Base-by-base conservation (phyloP, 2,888 invertebrate genomes). In the Agonopterix heracliana region DNA sequence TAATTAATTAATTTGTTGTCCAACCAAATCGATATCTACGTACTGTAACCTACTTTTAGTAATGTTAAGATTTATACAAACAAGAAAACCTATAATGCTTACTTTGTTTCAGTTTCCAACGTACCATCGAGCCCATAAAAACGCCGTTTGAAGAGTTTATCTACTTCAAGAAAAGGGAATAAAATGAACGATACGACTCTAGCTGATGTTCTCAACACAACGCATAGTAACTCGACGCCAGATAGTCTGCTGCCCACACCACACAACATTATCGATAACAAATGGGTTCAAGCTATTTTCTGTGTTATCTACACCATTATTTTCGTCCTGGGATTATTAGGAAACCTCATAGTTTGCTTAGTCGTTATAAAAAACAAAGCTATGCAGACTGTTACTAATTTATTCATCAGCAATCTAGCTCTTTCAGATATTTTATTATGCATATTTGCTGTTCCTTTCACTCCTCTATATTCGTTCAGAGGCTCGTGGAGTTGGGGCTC, bases 301-400 rank as follows among this genome's bases (percentile, higher is more conserved):
- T 94, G 92, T 69, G 87, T 93, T 51, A 68, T 96, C 53, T 98
- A 98, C 81, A 91, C 93, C 7, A 89, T 92, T 10, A 96, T 98
- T 56, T 99, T 98, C 74, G 90, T 96, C 0, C 88, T 97, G 42
- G 99, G 99, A 2, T 89, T 97, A 1, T 93, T 94, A 61, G 98
- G 98, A 0, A 98, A 98, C 78, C 90, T 94, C 0, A 86, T 99
- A 12, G 98, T 99, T 14, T 97, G 97, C 69, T 98, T 94, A 72
- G 98, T 99, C 11, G 98, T 99, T 5, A 91, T 95, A 36, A 90
- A 96, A 34, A 98, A 98, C 81, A 94, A 93, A 60, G 94, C 96
- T 34, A 98, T 99, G 98, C 98, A 98, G 74, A 98, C 98, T 0
- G 98, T 99, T 38, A 99, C 99, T 3, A 99, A 99, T 78, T 92